These are phyloP conservation scores for Cephus pulcher DNA, from an alignment of 2,888 invertebrate genomes.

Conservation along the genomic window DNA sequence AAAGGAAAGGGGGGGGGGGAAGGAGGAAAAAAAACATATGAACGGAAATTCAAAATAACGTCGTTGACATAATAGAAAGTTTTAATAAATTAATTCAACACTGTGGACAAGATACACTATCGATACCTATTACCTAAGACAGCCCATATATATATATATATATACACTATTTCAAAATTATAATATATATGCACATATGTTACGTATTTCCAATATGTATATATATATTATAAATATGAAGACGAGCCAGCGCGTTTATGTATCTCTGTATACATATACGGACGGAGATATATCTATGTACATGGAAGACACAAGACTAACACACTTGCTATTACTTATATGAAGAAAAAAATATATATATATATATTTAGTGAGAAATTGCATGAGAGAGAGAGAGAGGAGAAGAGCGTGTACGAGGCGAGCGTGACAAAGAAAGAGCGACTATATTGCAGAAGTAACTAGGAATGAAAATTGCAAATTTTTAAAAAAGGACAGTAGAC, in stretches of 20 bases:
- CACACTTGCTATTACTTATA: conserved; percentile 36
- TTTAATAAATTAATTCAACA: conserved; percentile 53
- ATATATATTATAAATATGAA: conserved; percentile 23
- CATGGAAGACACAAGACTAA: conserved; percentile 30
- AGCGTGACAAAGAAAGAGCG: conserved; percentile 7
- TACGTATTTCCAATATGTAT: neutral
- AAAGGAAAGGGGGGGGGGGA: neutral
- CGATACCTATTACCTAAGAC: conserved; percentile 39
- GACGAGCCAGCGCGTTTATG: conserved; percentile 26
- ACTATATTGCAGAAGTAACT: neutral
- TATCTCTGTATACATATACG: conserved; percentile 28
- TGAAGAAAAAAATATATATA: conserved; percentile 29
- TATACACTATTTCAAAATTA: conserved; percentile 16
- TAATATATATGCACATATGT: conserved; percentile 2
- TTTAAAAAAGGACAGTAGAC: conserved; percentile 29
- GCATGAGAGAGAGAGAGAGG: conserved; percentile 6
- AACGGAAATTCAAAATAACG: conserved; percentile 24
- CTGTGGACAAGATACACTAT: conserved; percentile 30
- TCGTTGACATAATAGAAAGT: conserved; percentile 49
- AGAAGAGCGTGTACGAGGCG: neutral
- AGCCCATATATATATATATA: conserved; percentile 9
- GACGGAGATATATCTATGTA: conserved; percentile 27
- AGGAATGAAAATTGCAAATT: conserved; percentile 29
- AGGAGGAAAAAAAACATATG: conserved; percentile 24
- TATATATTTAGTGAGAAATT: conserved; percentile 14